These are phyloP conservation scores for Neuroscelio doddi DNA, from an alignment of 2,888 invertebrate species.

Conservation along the genomic window DNA sequence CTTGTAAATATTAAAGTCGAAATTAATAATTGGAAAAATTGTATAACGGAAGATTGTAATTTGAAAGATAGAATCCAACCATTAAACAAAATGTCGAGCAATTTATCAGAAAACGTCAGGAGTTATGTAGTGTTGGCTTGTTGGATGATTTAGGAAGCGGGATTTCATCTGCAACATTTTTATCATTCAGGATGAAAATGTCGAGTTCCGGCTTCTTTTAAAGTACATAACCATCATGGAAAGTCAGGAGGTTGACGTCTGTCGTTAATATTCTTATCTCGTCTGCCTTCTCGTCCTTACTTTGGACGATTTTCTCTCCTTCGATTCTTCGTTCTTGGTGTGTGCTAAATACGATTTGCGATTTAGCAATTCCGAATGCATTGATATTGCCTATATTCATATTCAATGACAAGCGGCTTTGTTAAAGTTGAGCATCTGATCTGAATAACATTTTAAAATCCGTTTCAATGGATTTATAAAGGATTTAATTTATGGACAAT, in stretches of 20 bases:
- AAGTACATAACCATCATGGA: constrained; percentile 2
- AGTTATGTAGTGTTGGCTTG: neutral
- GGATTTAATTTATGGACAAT: too few species aligned
- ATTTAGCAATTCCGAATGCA: neutral
- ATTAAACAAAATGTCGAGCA: neutral
- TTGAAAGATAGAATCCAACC: too few species aligned
- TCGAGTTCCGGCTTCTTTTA: constrained; percentile 2
- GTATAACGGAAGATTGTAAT: too few species aligned
- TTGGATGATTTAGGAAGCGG: neutral
- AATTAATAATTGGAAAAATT: too few species aligned
- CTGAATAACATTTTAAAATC: too few species aligned
- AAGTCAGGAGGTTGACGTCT: constrained; percentile 4
- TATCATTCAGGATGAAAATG: constrained; percentile 10
- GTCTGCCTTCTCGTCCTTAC: constrained; percentile 1
- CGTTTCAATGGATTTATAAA: too few species aligned
- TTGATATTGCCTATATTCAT: too few species aligned
- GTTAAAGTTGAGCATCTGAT: too few species aligned
- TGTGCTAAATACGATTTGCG: neutral
- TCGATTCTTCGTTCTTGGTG: neutral
- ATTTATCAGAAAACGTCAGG: constrained; percentile 2
- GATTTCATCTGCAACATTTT: constrained; percentile 5
- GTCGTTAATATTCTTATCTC: constrained; percentile 11
- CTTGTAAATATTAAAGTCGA: too few species aligned
- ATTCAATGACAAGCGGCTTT: too few species aligned
- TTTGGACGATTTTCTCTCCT: neutral